Evolutionary conservation across 2,797 vertebrate species (phyloP).

Genomic region (Urophycis tenuis): DNA sequence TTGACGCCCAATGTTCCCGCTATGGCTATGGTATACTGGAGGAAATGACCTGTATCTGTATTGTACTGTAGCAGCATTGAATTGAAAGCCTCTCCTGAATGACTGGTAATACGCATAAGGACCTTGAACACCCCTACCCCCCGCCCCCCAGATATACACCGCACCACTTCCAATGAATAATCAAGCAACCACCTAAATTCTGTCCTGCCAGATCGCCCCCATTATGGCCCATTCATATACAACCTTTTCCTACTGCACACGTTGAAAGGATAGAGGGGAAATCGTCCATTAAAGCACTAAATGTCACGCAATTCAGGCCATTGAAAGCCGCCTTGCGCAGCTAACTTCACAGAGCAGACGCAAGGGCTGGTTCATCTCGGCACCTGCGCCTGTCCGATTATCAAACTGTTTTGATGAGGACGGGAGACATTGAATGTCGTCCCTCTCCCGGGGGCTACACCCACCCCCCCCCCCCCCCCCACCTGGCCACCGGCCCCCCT

Average conservation of each 20-base stretch:
- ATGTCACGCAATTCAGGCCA: conserved; percentile 58
- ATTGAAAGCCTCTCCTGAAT: background rate
- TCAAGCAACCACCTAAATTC: background rate
- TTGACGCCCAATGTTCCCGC: background rate
- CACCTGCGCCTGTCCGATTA: conserved; percentile 61
- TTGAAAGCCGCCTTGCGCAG: conserved; percentile 41
- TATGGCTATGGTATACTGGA: background rate
- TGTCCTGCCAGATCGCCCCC: background rate
- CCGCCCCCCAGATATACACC: background rate
- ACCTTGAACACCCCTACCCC: background rate
- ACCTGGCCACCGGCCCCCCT: conserved; percentile 32
- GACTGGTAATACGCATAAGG: background rate
- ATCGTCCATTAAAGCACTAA: conserved; percentile 53
- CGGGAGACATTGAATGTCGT: conserved; percentile 63
- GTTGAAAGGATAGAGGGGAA: conserved; percentile 39
- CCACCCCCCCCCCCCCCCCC: no score
- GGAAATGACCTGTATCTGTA: background rate
- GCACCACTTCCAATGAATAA: background rate
- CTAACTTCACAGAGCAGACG: conserved; percentile 45
- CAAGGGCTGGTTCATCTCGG: conserved; percentile 27
- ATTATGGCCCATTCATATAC: background rate
- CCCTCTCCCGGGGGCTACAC: conserved; percentile 19
- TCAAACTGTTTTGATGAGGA: conserved; percentile 62
- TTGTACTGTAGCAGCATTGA: background rate
- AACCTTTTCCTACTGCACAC: background rate